A percentile compares a stretch with the other conserved stretches of the same genome.
Evolutionary conservation across 2,113 vertebrate species (phyloP).

Genomic region (Nothobranchius kuhntae): DNA sequence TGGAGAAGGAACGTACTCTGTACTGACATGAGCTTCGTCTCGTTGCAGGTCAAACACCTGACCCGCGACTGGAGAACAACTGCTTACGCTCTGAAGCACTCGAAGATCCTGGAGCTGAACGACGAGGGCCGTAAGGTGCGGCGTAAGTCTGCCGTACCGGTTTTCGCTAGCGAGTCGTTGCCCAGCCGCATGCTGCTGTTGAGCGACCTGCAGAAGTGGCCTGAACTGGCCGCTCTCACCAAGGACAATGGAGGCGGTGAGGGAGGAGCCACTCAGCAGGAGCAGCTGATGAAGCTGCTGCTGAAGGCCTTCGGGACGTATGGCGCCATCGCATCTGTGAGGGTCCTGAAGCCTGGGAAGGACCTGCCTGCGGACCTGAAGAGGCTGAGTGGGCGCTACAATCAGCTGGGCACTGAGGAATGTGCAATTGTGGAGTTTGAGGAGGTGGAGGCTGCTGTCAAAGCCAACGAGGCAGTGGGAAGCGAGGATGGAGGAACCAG

Average conservation of each 20-base stretch:
- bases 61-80: conserved; percentile 97
- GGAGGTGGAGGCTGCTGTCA: conserved; percentile 91
- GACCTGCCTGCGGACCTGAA: conserved; percentile 91
- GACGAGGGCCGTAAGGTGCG: conserved; percentile 92
- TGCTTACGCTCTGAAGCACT: conserved; percentile 89
- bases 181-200: conserved; percentile 94
- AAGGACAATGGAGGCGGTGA: conserved; percentile 69
- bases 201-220: conserved; percentile 86
- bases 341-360: conserved; percentile 90
- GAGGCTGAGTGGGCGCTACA: conserved; percentile 87
- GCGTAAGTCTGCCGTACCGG: conserved; percentile 85
- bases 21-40: conserved; percentile 32
- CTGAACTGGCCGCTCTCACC: conserved; percentile 77
- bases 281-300: conserved; percentile 92
- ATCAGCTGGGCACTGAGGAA: conserved; percentile 87
- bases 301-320: conserved; percentile 91
- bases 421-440: conserved; percentile 96
- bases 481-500: conserved; percentile 72
- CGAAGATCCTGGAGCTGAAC: conserved; percentile 86
- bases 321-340: conserved; percentile 88
- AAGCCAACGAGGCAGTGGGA: conserved; percentile 85
- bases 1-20: too few relatives aligned
- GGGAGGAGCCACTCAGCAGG: conserved; percentile 79
- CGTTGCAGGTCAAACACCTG: conserved; percentile 91
- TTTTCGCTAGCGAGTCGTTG: conserved; percentile 92